Percentiles rank a stretch among this genome's conserved stretches.
phyloP scores from a whole-genome alignment of 2,888 invertebrate species.

The Andrena fulva region DNA sequence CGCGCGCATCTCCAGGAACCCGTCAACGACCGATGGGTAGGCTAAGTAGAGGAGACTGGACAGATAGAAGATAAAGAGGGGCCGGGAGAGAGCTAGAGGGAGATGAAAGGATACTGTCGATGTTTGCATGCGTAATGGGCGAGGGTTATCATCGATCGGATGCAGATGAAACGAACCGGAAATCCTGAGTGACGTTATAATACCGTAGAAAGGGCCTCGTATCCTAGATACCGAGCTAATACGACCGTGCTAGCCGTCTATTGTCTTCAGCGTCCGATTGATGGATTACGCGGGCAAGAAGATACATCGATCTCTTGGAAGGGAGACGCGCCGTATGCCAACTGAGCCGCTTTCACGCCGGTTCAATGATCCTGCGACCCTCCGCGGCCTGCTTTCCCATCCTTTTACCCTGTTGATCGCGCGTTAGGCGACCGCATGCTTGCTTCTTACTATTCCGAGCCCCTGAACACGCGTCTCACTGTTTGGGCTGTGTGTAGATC shows the following conservation, averaged over 20 bases:
- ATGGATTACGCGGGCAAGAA: slow-evolving; percentile 63
- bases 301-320: slow-evolving; percentile 62
- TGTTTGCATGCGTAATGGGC: slow-evolving; percentile 59
- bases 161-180: slow-evolving; percentile 68
- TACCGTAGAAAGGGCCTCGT: slow-evolving; percentile 34
- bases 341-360: slow-evolving; percentile 38
- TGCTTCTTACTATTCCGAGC: slow-evolving; percentile 4
- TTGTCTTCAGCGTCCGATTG: slow-evolving; percentile 69
- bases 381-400: slow-evolving; percentile 17
- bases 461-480: neutral
- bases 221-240: slow-evolving; percentile 53
- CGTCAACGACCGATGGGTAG: slow-evolving; percentile 12
- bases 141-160: slow-evolving; percentile 51
- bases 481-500: too few relatives aligned
- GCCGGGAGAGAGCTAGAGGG: neutral
- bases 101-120: slow-evolving; percentile 45
- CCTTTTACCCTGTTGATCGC: slow-evolving; percentile 38
- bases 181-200: slow-evolving; percentile 67
- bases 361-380: slow-evolving; percentile 38
- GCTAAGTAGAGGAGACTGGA: neutral
- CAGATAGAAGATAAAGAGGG: slow-evolving; percentile 20
- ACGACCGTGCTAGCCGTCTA: slow-evolving; percentile 55
- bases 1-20: slow-evolving; percentile 17
- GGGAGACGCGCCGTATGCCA: slow-evolving; percentile 16
- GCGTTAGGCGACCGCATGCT: slow-evolving; percentile 7